Evolutionary conservation across 2,888 invertebrate species (phyloP).

Genomic region (Orgyia antiqua): DNA sequence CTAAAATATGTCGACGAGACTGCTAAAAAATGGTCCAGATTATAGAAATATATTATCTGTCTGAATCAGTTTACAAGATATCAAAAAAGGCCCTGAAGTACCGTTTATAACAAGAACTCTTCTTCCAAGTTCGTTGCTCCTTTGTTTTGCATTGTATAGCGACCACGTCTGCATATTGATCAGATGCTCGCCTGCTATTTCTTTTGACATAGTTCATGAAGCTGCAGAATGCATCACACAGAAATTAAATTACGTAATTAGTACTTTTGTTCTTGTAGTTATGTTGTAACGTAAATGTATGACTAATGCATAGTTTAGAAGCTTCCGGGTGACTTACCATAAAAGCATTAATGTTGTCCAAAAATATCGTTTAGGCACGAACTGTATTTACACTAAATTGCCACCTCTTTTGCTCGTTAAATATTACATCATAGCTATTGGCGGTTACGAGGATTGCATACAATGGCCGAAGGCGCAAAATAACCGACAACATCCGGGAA

Average conservation of each 20-base stretch:
- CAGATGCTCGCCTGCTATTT: conserved; percentile 21
- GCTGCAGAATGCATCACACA: background rate
- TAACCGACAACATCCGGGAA: conserved; percentile 53
- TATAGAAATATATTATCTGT: no score
- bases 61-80: conserved; percentile 47
- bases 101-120: conserved; percentile 59
- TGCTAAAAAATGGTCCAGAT: no score
- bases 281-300: no score
- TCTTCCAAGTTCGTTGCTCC: conserved; percentile 68
- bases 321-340: conserved; percentile 9
- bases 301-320: no score
- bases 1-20: no score
- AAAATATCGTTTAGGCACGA: conserved; percentile 12
- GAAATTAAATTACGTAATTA: no score
- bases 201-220: conserved; percentile 11
- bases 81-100: conserved; percentile 43
- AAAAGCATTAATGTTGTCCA: conserved; percentile 4
- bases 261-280: no score
- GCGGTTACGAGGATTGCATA: conserved; percentile 41
- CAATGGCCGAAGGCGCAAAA: conserved; percentile 46
- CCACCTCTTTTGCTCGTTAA: conserved; percentile 38
- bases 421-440: conserved; percentile 38
- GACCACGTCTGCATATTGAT: conserved; percentile 67
- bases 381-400: conserved; percentile 30
- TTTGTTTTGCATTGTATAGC: conserved; percentile 58